Conservation (phyloP, 23 tunicate genomes). For the Trididemnum miniatum region DNA sequence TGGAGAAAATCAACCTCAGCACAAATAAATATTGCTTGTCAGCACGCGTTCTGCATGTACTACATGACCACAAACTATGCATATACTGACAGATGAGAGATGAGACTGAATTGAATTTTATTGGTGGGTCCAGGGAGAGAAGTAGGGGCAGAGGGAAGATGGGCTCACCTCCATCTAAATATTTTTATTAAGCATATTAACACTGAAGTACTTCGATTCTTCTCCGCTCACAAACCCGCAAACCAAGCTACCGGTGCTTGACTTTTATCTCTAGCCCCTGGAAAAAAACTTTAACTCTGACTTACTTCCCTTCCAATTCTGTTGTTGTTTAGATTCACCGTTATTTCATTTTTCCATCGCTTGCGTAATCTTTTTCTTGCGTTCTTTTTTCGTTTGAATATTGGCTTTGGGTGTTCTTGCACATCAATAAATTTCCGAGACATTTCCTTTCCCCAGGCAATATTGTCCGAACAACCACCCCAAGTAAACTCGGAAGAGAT, state of each 20-base stretch:
- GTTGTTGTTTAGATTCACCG: constrained; percentile 49
- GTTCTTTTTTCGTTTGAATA: constrained; percentile 13
- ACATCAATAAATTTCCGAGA: constrained; percentile 61
- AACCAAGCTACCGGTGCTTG: too few species aligned
- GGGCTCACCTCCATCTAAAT: too few species aligned
- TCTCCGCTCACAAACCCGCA: not conserved
- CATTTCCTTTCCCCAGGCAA: constrained; percentile 71
- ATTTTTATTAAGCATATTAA: not conserved
- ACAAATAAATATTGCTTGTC: too few species aligned
- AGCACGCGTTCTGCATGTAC: too few species aligned
- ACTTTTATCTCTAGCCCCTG: constrained; percentile 1
- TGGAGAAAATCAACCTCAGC: too few species aligned
- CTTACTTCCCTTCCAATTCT: constrained; percentile 43
- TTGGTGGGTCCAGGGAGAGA: too few species aligned
- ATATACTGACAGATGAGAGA: too few species aligned
- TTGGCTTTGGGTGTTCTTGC: constrained; percentile 17
- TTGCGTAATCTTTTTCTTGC: constrained; percentile 14
- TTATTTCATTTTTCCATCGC: constrained; percentile 30
- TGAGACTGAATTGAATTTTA: too few species aligned
- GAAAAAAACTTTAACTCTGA: too few species aligned
- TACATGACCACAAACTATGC: too few species aligned
- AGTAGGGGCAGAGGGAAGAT: too few species aligned
- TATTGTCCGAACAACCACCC: constrained; percentile 78
- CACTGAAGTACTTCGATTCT: too few species aligned
- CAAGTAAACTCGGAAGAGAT: constrained; percentile 37